phyloP scores from a whole-genome alignment of 1,140 invertebrate species.

The Penaeus indicus region DNA sequence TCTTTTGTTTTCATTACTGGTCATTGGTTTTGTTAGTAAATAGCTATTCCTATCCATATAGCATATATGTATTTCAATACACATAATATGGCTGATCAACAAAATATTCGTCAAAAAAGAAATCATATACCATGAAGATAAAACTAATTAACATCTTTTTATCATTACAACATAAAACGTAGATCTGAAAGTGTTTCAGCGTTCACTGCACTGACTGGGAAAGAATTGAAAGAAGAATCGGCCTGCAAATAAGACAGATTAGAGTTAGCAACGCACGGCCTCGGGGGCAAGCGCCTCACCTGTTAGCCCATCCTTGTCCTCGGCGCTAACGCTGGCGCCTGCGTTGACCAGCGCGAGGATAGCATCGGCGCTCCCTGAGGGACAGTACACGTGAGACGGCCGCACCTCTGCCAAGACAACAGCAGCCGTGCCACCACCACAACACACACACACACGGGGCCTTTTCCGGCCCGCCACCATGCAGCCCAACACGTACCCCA shows the following conservation, averaged over 20 bases:
- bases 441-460: constrained; percentile 43
- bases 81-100: no score
- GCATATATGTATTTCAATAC: no score
- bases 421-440: constrained; percentile 39
- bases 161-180: no score
- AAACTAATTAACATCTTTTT: no score
- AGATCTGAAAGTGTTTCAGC: no score
- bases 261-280: not conserved
- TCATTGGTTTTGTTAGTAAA: no score
- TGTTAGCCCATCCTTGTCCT: constrained; percentile 67
- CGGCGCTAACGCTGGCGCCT: constrained; percentile 62
- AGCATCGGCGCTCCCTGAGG: constrained; percentile 67
- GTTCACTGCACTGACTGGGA: no score
- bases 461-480: not conserved
- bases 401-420: constrained; percentile 66
- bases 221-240: no score
- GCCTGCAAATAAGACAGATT: not conserved
- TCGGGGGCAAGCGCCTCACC: constrained; percentile 48
- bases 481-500: not conserved
- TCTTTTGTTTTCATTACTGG: no score
- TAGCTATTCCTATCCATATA: no score
- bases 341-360: constrained; percentile 66
- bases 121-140: no score
- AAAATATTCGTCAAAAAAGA: no score
- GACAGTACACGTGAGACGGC: constrained; percentile 67